Evolutionary conservation across 2,888 invertebrate species (phyloP), one percentile per base, ranked within the genome.

Genomic region (Ectropis crepuscularia): DNA sequence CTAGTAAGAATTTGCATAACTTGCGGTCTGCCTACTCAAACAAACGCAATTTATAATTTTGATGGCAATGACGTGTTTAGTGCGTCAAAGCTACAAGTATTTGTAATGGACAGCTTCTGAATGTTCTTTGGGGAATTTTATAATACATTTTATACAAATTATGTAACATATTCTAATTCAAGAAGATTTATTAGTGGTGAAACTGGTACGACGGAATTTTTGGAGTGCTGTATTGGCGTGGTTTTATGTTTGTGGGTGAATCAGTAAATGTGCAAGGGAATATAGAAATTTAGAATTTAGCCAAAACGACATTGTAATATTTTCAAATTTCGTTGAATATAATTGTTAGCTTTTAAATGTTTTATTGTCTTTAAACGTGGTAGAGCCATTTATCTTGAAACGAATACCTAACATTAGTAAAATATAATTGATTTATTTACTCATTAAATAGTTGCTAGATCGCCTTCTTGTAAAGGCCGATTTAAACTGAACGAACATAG

Each of bases 41-140:
- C 53, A 28, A 42, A 51, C 43, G 48, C 65, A 63, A 69, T 71
- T 69, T 71, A 71, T 69, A 57, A 61, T 54, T 50, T 57, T 63
- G 46, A 58, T 53, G 9, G 58, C 57, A 53, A 8, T 68, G 70
- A 67, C 70, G 70, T 46, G 48, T 43, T 4, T 38, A 57, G 61
- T 68, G 69, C 71, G 71, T 71, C 71, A 69, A 57, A 55, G 49
- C 59, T 51, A 57, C 63, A 67, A 63, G 54, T 46, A 41, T 63
- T 55, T 57, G 63, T 68, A 65, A 71, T 67, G 64, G 53, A 28
- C 57, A 45, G 49, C 28, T 53, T 7, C 53, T 54, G 55, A 58
- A 61, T 65, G 69, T 67, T 68, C 60, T 66, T 63, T 57, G 16
- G 51, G 51, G 38, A 57, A 67, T 71, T 57, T 61, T 65, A 63